Percentiles rank a stretch among this genome's conserved stretches.
Conservation (phyloP, 30 jellyfish, hydroid and myxozoan species). For the Catostylus mosaicus region DNA sequence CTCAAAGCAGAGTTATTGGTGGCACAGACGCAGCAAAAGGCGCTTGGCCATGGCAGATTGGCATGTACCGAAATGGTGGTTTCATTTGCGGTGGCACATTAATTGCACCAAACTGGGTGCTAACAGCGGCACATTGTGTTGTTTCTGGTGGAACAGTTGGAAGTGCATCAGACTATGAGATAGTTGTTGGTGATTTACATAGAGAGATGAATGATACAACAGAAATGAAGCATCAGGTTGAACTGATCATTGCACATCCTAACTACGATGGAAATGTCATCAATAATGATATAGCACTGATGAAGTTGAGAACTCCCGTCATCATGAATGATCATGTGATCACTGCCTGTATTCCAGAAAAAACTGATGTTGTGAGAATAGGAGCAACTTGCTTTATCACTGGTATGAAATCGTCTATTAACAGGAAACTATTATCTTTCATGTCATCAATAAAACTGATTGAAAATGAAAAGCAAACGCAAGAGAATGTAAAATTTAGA, state of each 20-base stretch:
- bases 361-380: conserved; percentile 15
- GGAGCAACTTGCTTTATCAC: conserved; percentile 67
- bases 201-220: conserved; percentile 14
- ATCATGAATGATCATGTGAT: conserved; percentile 51
- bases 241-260: conserved; percentile 13
- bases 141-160: background rate
- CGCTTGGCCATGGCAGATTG: conserved; percentile 82
- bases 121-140: conserved; percentile 75
- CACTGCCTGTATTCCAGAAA: conserved; percentile 69
- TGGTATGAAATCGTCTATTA: conserved; percentile 29
- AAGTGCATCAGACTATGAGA: background rate
- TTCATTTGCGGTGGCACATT: conserved; percentile 62
- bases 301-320: conserved; percentile 59
- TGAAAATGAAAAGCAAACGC: too few relatives aligned
- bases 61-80: conserved; percentile 12
- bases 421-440: background rate
- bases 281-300: conserved; percentile 63
- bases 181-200: conserved; percentile 44
- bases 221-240: conserved; percentile 15
- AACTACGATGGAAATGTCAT: background rate
- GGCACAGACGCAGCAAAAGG: conserved; percentile 72
- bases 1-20: conserved; percentile 49
- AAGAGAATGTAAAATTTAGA: too few relatives aligned
- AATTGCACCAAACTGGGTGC: conserved; percentile 69
- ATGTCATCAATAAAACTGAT: background rate